These are phyloP conservation scores for Todiramphus chloris DNA, from an alignment of 2,113 vertebrate genomes.

Conservation along the genomic window DNA sequence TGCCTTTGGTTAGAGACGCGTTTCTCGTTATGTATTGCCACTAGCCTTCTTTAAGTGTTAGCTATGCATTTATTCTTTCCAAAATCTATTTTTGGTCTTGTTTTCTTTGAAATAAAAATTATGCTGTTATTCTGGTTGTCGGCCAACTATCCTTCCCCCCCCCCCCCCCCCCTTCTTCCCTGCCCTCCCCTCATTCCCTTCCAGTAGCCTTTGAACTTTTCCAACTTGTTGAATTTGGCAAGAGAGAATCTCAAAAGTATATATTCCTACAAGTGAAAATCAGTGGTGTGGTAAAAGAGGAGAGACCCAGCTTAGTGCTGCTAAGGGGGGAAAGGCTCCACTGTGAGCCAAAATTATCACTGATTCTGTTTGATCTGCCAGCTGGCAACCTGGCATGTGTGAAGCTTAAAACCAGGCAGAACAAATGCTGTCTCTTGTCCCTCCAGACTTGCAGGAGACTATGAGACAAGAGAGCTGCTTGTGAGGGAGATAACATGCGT, in stretches of 20 bases:
- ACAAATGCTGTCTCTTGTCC: not conserved
- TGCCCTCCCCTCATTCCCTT: not conserved
- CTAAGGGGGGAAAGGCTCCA: not conserved
- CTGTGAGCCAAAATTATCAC: not conserved
- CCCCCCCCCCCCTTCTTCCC: not conserved
- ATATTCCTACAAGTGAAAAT: not conserved
- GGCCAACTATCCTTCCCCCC: not conserved
- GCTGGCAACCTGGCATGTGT: not conserved
- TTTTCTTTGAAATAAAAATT: conserved; percentile 34
- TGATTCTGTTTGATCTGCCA: not conserved
- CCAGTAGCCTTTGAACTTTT: conserved; percentile 46
- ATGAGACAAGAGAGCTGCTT: not conserved
- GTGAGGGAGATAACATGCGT: not conserved
- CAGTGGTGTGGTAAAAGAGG: not conserved
- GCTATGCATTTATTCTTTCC: not conserved
- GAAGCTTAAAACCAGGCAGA: conserved; percentile 1
- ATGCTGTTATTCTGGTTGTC: conserved; percentile 4
- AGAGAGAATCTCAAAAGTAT: not conserved
- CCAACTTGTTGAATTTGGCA: conserved; percentile 9
- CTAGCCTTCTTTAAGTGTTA: not conserved
- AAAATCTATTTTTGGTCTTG: conserved; percentile 33
- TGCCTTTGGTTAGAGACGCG: not conserved
- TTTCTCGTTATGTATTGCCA: not conserved
- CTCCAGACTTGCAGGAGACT: not conserved
- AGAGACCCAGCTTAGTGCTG: not conserved